Conservation (phyloP, 2,797 vertebrate species). For the Phaenicophaeus curvirostris region DNA sequence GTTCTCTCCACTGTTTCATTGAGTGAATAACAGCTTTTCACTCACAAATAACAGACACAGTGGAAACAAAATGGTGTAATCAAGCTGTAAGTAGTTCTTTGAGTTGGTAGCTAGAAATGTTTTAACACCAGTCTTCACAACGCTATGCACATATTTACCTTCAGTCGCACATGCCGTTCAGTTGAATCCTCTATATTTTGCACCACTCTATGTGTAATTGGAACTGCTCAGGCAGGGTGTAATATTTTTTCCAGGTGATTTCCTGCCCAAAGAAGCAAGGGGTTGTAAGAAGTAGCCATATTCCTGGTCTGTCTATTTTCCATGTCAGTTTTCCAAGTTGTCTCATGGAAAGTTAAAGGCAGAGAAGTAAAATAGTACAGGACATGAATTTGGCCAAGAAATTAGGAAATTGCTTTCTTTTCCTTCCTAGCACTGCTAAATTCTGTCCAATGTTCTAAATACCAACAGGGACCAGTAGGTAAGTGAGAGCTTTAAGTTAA, state of each 20-base stretch:
- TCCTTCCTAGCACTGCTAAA: background rate
- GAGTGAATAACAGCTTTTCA: background rate
- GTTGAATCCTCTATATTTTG: background rate
- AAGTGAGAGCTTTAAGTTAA: background rate
- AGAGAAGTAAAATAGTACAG: background rate
- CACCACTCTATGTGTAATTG: background rate
- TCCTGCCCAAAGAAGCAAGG: background rate
- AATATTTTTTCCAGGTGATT: background rate
- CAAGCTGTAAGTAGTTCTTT: background rate
- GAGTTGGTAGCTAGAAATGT: background rate
- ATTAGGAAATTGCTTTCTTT: background rate
- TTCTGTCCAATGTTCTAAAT: background rate
- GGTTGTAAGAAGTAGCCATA: background rate
- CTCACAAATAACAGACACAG: background rate
- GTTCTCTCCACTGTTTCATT: background rate
- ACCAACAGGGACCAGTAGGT: background rate
- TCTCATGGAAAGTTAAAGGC: background rate
- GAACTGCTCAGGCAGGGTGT: background rate
- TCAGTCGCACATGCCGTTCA: rapidly evolving
- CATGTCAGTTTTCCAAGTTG: background rate
- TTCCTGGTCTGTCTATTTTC: background rate
- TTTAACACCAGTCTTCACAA: background rate
- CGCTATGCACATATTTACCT: background rate
- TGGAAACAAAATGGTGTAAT: background rate
- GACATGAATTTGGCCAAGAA: background rate